phyloP scores from a whole-genome alignment of 2,113 vertebrate genomes.

The Peucedramus taeniatus region DNA sequence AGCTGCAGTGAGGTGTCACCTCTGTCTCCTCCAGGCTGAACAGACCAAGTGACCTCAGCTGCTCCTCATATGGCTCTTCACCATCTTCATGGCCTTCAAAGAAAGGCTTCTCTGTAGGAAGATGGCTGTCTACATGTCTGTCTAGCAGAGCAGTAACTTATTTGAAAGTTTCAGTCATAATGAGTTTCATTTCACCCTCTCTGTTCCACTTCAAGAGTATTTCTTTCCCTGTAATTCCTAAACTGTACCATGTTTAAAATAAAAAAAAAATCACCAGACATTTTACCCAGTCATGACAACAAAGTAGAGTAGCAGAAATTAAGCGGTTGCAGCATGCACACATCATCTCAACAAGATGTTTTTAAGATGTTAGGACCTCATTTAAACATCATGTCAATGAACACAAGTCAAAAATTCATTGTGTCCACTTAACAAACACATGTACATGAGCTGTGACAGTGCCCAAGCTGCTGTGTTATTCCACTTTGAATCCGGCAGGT shows the following conservation, averaged over 20 bases:
- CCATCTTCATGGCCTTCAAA: background rate
- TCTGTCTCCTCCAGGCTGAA: background rate
- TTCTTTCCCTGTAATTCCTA: conserved; percentile 5
- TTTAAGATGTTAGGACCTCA: background rate
- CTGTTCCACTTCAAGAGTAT: background rate
- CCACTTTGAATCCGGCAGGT: background rate
- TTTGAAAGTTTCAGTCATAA: background rate
- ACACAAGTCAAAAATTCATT: background rate
- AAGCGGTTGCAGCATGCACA: background rate
- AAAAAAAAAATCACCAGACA: background rate
- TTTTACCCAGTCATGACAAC: background rate
- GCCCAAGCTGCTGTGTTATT: background rate
- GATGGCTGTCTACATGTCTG: background rate
- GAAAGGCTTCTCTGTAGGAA: background rate
- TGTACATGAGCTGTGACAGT: background rate
- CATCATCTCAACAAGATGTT: background rate
- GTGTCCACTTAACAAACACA: background rate
- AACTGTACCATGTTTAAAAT: background rate
- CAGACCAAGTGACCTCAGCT: background rate
- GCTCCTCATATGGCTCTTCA: background rate
- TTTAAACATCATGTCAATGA: background rate
- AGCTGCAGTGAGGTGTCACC: background rate
- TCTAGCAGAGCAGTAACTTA: background rate
- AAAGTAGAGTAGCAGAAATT: background rate
- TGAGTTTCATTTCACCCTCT: background rate